phyloP scores from a whole-genome alignment of 2,888 invertebrate genomes.

The Lasioglossum pauxillum region DNA sequence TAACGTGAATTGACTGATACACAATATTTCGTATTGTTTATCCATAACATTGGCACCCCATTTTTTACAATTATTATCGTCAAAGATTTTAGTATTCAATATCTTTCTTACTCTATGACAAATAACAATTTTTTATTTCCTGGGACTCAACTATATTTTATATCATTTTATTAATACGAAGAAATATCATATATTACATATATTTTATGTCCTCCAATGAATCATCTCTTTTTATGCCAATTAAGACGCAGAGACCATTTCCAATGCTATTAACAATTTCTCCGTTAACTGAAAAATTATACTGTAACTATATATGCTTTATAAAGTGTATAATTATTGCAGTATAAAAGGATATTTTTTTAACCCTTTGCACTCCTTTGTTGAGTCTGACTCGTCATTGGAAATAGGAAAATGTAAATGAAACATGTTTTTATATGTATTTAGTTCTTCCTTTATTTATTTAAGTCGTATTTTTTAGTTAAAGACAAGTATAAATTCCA shows the following conservation, averaged over 20 bases:
- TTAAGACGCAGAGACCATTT: constrained; percentile 93
- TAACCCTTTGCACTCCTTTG: not conserved
- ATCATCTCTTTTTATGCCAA: constrained; percentile 93
- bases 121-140: constrained; percentile 21
- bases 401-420: too few species aligned
- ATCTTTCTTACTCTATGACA: constrained; percentile 90
- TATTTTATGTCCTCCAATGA: constrained; percentile 92
- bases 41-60: constrained; percentile 93
- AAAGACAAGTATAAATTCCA: too few species aligned
- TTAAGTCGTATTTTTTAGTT: too few species aligned
- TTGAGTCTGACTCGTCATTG: too few species aligned
- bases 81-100: constrained; percentile 92
- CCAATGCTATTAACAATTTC: constrained; percentile 93
- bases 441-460: too few species aligned
- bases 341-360: not conserved
- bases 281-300: constrained; percentile 88
- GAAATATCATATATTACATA: constrained; percentile 86
- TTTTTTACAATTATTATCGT: constrained; percentile 89
- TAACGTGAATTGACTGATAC: constrained; percentile 94
- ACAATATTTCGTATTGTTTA: constrained; percentile 89
- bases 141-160: not conserved
- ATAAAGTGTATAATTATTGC: not conserved
- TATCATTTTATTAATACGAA: constrained; percentile 87
- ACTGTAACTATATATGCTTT: not conserved
- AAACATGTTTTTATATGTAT: too few species aligned